Evolutionary conservation across 2,888 invertebrate genomes (phyloP).

Genomic region (Beris chalybata): DNA sequence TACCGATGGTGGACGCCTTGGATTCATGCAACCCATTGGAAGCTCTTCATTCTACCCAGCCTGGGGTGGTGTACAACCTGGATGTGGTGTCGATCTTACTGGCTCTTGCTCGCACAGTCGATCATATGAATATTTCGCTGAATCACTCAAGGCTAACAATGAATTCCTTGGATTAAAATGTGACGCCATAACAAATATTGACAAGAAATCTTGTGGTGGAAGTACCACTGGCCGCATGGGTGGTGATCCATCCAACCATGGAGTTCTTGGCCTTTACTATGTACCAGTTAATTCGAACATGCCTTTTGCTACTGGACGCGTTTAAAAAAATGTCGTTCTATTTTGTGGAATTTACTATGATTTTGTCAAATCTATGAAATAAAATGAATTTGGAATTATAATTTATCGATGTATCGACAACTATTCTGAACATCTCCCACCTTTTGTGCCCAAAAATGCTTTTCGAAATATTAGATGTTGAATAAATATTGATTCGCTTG

Average conservation of each 20-base stretch:
- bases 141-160: slow-evolving; percentile 11
- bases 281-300: slow-evolving; percentile 6
- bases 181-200: no score
- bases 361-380: no score
- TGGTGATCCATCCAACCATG: slow-evolving; percentile 26
- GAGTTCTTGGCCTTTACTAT: slow-evolving; percentile 22
- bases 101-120: slow-evolving; percentile 35
- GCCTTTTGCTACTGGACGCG: slow-evolving; percentile 21
- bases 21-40: slow-evolving; percentile 40
- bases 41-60: slow-evolving; percentile 44
- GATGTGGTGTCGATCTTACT: slow-evolving; percentile 39
- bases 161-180: background rate
- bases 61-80: slow-evolving; percentile 42
- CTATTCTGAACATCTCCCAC: no score
- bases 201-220: no score
- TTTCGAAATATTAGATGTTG: no score
- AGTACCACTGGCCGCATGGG: slow-evolving; percentile 20
- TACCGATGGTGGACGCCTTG: slow-evolving; percentile 41
- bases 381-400: no score
- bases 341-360: no score
- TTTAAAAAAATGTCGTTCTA: slow-evolving; percentile 23
- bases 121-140: slow-evolving; percentile 32
- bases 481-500: no score
- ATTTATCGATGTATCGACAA: no score
- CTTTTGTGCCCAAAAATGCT: no score